Evolutionary conservation across 1,140 invertebrate genomes (phyloP).

Genomic region (Drosophila ogumai): DNA sequence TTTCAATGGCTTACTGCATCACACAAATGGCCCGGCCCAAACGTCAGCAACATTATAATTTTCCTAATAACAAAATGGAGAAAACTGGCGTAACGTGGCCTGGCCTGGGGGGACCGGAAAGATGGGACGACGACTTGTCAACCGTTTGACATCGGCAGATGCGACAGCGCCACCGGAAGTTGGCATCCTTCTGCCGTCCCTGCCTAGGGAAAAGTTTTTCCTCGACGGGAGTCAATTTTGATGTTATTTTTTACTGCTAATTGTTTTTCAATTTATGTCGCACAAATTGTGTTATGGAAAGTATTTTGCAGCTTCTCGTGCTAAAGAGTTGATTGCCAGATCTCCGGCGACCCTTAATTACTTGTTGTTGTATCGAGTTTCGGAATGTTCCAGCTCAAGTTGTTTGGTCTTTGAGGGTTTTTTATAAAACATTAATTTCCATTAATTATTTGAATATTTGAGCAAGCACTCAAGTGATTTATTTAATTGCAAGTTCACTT

Average conservation of each 20-base stretch:
- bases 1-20: conserved; percentile 38
- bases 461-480: conserved; percentile 24
- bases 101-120: conserved; percentile 13
- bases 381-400: background rate
- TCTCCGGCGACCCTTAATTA: conserved; percentile 39
- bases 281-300: conserved; percentile 50
- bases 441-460: conserved; percentile 55
- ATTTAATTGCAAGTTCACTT: conserved; percentile 53
- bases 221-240: conserved; percentile 29
- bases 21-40: conserved; percentile 21
- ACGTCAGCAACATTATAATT: conserved; percentile 42
- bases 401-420: conserved; percentile 7
- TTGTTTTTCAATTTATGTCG: conserved; percentile 65
- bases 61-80: conserved; percentile 32
- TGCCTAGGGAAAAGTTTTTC: conserved; percentile 27
- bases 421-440: conserved; percentile 66
- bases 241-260: conserved; percentile 62
- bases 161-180: conserved; percentile 38
- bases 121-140: conserved; percentile 27
- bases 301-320: conserved; percentile 21
- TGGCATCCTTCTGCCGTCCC: conserved; percentile 13
- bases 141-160: conserved; percentile 33
- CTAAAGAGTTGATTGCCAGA: conserved; percentile 54
- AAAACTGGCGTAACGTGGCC: conserved; percentile 9
- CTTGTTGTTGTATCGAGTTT: conserved; percentile 25